Evolutionary conservation across 1,140 invertebrate genomes (phyloP), one percentile per base, ranked within the genome.

Genomic region (Oreohelix idahoensis): DNA sequence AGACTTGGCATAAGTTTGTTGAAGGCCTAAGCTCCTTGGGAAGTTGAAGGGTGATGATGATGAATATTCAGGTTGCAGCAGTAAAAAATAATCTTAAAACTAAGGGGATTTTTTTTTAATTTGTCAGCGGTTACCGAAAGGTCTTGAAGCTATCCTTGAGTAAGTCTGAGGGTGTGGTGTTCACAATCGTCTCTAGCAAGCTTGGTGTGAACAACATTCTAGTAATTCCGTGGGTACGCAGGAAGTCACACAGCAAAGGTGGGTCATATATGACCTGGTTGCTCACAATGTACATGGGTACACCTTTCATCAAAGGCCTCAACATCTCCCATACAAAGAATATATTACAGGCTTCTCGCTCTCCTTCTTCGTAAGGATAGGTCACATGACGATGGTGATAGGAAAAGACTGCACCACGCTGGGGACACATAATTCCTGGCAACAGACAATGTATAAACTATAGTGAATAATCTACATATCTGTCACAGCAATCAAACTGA

Each of bases 271-370:
- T 93, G 23, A 92, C 87, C 58, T 84, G 89, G 87, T 93, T 93
- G 23, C 92, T 92, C 35, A 93, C 90, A 23, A 93, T 89, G 83
- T 90, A 92, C 89, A 93, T 78, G 0, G 91, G 87, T 15, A 90
- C 84, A 89, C 91, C 93, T 89, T 93, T 92, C 0, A 93, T 79
- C 13, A 93, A 86, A 71, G 93, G 93, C 53, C 93, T 84, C 36
- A 93, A 85, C 87, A 93, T 87, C 89, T 93, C 93, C 93, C 93
- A 93, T 0, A 92, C 89, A 87, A 93, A 93, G 88, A 93, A 93
- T 17, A 93, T 91, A 86, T 93, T 93, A 79, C 91, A 92, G 10
- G 92, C 92, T 39, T 93, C 93, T 78, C 90, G 88, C 39, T 93
- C 92, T 53, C 90, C 88, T 42, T 45, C 66, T 15, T 89, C 84